These are phyloP conservation scores for Drosophila parabipectinata DNA, from an alignment of 1,140 invertebrate species.

Conservation along the genomic window DNA sequence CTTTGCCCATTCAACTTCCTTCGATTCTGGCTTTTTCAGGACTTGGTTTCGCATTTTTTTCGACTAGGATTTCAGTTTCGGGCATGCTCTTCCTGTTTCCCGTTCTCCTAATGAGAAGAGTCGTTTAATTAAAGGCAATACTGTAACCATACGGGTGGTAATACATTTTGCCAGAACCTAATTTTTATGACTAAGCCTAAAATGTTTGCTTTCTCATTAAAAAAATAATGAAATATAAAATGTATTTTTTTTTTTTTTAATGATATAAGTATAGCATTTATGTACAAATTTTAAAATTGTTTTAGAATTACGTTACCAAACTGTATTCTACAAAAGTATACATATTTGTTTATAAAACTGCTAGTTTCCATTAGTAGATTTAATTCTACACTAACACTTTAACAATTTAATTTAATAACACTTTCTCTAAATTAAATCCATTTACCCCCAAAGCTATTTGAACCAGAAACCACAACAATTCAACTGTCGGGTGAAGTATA, in stretches of 20 bases:
- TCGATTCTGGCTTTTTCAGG: background rate
- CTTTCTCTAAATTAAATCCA: background rate
- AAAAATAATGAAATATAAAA: too few species aligned
- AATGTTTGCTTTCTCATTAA: too few species aligned
- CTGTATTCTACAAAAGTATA: too few species aligned
- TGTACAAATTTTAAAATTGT: too few species aligned
- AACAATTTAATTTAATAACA: too few species aligned
- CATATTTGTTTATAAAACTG: too few species aligned
- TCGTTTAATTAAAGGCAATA: slow-evolving; percentile 35
- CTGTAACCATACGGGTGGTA: background rate
- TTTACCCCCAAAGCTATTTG: background rate
- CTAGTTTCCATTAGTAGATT: background rate
- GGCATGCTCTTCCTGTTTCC: background rate
- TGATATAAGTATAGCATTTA: too few species aligned
- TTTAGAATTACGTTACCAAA: too few species aligned
- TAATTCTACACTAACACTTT: too few species aligned
- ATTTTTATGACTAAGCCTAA: background rate
- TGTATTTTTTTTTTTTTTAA: too few species aligned
- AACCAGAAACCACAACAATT: background rate
- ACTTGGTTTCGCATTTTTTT: slow-evolving; percentile 18
- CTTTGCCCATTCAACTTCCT: slow-evolving; percentile 23
- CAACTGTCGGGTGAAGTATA: background rate
- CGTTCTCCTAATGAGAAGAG: slow-evolving; percentile 40
- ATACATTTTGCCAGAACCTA: background rate
- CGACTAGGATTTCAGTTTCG: slow-evolving; percentile 30